Evolutionary conservation across 2,113 vertebrate species (phyloP).

Genomic region (Stercorarius parasiticus): DNA sequence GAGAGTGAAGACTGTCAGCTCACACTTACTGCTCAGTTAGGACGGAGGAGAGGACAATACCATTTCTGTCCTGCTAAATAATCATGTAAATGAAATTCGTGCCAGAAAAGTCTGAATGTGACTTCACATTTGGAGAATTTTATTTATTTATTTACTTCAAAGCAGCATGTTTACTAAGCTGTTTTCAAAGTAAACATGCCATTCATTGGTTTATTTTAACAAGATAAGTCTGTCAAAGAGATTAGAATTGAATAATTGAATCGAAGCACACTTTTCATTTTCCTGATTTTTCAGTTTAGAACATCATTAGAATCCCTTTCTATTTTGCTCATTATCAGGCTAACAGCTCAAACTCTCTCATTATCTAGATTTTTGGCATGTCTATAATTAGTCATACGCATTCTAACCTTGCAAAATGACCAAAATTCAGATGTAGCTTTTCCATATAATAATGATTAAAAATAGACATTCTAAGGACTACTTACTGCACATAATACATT

Average conservation of each 20-base stretch:
- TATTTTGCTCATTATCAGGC: background rate
- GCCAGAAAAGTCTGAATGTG: background rate
- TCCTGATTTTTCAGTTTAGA: background rate
- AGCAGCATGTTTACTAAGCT: background rate
- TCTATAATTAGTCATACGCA: background rate
- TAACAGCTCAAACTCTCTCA: background rate
- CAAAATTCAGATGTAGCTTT: background rate
- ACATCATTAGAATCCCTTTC: background rate
- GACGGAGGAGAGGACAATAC: background rate
- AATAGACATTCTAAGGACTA: background rate
- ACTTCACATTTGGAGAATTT: background rate
- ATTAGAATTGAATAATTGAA: background rate
- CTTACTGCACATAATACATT: background rate
- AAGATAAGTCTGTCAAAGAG: background rate
- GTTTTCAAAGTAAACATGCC: background rate
- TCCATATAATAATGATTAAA: background rate
- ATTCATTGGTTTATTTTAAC: background rate
- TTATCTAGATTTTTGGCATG: background rate
- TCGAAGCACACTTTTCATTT: background rate
- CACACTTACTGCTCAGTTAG: background rate
- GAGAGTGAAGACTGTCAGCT: background rate
- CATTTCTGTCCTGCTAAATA: background rate
- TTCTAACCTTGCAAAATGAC: background rate
- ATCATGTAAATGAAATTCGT: background rate
- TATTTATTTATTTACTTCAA: background rate